These are phyloP conservation scores for Dufourea novaeangliae DNA, from an alignment of 1,140 invertebrate genomes.

Conservation along the genomic window DNA sequence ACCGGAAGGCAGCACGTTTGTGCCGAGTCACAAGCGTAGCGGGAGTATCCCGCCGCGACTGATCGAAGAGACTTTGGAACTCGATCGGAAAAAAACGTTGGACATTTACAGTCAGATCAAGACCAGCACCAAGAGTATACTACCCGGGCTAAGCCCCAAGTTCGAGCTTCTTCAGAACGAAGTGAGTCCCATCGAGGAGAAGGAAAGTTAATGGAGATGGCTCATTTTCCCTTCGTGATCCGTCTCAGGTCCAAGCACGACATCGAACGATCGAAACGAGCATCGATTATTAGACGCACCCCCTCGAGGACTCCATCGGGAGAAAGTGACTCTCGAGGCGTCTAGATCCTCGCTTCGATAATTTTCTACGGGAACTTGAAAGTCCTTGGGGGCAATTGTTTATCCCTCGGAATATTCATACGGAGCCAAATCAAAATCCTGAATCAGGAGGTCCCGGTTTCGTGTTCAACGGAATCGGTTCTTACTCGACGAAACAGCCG, in stretches of 20 bases:
- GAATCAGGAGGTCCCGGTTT: not conserved
- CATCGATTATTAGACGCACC: not conserved
- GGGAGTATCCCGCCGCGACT: conserved; percentile 77
- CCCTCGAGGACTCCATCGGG: not conserved
- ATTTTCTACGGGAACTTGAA: conserved; percentile 4
- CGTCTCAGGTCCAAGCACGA: not conserved
- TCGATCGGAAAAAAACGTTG: conserved; percentile 76
- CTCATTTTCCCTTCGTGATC: not conserved
- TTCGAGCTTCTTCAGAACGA: conserved; percentile 79
- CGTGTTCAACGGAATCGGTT: not conserved
- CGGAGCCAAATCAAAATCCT: conserved; percentile 42
- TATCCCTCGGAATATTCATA: not conserved
- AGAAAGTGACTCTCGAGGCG: no score
- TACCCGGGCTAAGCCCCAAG: conserved; percentile 76
- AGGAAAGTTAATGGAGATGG: conserved; percentile 77
- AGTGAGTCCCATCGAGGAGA: conserved; percentile 80
- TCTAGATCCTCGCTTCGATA: not conserved
- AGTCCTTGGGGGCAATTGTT: not conserved
- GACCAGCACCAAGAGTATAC: conserved; percentile 76
- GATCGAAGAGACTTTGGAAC: conserved; percentile 74
- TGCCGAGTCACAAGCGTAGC: conserved; percentile 75
- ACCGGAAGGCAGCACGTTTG: conserved; percentile 71
- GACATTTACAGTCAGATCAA: conserved; percentile 80
- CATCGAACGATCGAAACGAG: conserved; percentile 18
- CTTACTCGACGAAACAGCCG: not conserved